These are phyloP conservation scores for Malurus cyaneus DNA, from an alignment of 2,113 vertebrate species.

Conservation along the genomic window DNA sequence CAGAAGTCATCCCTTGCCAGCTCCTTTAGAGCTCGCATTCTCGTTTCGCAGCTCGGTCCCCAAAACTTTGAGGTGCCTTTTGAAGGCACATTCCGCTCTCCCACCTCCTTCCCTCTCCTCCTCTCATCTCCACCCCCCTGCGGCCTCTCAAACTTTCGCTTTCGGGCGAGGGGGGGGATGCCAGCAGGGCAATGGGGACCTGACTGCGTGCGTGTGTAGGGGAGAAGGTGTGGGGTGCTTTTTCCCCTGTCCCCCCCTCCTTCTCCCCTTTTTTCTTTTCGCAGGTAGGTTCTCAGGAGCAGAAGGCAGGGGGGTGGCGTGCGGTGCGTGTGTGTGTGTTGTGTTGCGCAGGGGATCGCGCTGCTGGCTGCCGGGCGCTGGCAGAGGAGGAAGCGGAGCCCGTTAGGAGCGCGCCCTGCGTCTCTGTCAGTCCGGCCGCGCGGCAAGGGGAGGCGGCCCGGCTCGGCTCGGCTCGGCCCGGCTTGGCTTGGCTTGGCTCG, in stretches of 20 bases:
- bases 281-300: constrained; percentile 30
- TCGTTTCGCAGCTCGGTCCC: background rate
- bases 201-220: background rate
- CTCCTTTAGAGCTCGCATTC: background rate
- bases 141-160: constrained; percentile 56
- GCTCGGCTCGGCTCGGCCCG: fast-evolving
- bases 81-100: background rate
- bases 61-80: constrained; percentile 69
- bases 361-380: background rate
- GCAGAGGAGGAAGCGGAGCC: constrained; percentile 24
- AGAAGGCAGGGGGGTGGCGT: background rate
- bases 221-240: background rate
- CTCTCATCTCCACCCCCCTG: background rate
- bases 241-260: background rate
- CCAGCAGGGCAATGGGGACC: constrained; percentile 12
- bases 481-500: background rate
- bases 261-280: background rate
- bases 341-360: background rate
- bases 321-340: background rate
- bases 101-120: background rate
- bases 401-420: constrained; percentile 21
- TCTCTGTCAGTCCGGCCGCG: background rate
- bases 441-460: background rate
- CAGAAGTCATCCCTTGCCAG: constrained; percentile 14
- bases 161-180: background rate